Evolutionary conservation across 2,888 invertebrate species (phyloP).

Genomic region (Adineta ricciae): DNA sequence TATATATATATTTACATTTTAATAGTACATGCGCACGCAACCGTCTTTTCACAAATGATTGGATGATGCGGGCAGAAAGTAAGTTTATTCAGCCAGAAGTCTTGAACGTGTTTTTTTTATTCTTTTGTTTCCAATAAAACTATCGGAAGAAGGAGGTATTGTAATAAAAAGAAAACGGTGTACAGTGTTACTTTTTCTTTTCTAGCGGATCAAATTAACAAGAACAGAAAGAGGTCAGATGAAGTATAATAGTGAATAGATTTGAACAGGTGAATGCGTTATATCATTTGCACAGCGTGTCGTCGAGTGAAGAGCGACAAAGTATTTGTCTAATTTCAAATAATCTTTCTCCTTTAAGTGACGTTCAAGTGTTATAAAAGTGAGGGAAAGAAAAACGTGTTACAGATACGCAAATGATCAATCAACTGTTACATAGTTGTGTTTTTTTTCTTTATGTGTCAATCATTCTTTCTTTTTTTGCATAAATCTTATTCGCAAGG

Average conservation of each 20-base stretch:
- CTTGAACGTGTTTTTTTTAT: not conserved
- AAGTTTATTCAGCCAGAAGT: not conserved
- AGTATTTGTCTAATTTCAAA: not conserved
- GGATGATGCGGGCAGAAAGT: not conserved
- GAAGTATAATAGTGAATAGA: not conserved
- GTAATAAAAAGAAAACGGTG: not conserved
- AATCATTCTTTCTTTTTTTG: not conserved
- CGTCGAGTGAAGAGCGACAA: not conserved
- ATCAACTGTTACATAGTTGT: not conserved
- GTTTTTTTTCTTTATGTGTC: not conserved
- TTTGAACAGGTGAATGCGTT: not conserved
- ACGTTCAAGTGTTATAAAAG: not conserved
- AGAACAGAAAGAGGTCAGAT: not conserved
- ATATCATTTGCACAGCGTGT: not conserved
- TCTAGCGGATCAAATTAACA: not conserved
- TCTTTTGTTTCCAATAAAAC: not conserved
- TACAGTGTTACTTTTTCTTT: not conserved
- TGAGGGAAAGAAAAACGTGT: not conserved
- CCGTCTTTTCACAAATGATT: not conserved
- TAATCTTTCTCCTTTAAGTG: not conserved
- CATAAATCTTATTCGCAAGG: not conserved
- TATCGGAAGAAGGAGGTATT: not conserved
- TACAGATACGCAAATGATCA: not conserved
- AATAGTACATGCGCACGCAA: slow-evolving; percentile 8
- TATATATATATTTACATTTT: slow-evolving; percentile 5